Base-by-base conservation (phyloP, 1,140 invertebrate genomes). In the Olivierus martensii region DNA sequence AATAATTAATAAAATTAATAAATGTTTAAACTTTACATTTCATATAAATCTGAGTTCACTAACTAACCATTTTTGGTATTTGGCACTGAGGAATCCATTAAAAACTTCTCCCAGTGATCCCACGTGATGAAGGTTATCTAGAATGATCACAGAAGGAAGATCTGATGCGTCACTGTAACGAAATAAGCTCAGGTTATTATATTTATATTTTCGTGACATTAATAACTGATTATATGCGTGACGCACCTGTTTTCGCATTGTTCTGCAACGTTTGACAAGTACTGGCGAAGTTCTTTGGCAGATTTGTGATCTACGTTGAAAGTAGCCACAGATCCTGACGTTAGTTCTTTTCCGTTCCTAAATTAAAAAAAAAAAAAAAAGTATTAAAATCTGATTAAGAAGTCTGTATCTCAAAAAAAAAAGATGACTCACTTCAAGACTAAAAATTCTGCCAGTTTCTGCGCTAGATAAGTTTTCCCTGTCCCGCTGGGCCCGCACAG, bases 401-500 rank as follows among this genome's bases (percentile, higher is more conserved):
- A n/a, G n/a, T n/a, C n/a, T n/a, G n/a, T n/a, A n/a, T n/a, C n/a
- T n/a, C n/a, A n/a, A n/a, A n/a, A n/a, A n/a, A n/a, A n/a, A n/a
- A n/a, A n/a, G n/a, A n/a, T n/a, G 4, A 46, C 45, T 19, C 7
- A 49, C 47, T 19, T 46, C 10, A 34, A 45, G 4, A 83, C 85
- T 56, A 95, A 78, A 65, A 87, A 90, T 66, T 92, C 86, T 1
- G 91, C 91, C 18, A 98, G 70, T 67, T 92, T 88, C 10, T 86
- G 83, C 2, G 92, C 93, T 36, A 97, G 71, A 65, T 94, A 94
- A 3, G 90, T 92, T 68, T 99, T 99, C 4, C 94, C 94, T 0
- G 92, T 97, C 34, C 93, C 94, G 63, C 87, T 92, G 2, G 92
- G 90, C 0, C 94, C 94, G 72, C 89, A 95, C 3, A 99, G 71